Percentiles rank a stretch among this genome's conserved stretches.
These are phyloP conservation scores for Dendrolimus houi DNA, from an alignment of 2,888 invertebrate genomes.

Conservation along the genomic window DNA sequence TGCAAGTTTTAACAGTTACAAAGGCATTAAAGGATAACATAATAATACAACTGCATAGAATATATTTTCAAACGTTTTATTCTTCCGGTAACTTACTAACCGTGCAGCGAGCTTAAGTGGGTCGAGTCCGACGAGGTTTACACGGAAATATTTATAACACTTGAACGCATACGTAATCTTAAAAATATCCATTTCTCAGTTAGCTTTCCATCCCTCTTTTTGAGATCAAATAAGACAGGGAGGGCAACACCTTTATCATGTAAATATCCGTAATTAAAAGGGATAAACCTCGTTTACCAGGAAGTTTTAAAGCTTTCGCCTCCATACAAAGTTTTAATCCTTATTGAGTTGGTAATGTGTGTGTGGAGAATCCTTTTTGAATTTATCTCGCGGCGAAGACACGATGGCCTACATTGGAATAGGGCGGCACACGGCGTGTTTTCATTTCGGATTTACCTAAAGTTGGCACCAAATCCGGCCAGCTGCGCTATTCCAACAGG, in stretches of 20 bases:
- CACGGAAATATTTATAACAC: constrained; percentile 41
- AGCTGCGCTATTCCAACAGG: constrained; percentile 60
- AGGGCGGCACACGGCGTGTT: constrained; percentile 42
- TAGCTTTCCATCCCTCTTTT: constrained; percentile 20
- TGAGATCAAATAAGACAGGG: constrained; percentile 16
- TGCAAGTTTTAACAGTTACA: background rate
- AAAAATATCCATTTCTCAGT: constrained; percentile 10
- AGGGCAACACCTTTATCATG: constrained; percentile 30
- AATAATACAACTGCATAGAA: constrained; percentile 7
- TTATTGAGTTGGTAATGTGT: constrained; percentile 65
- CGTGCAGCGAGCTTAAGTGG: constrained; percentile 39
- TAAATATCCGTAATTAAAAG: constrained; percentile 54
- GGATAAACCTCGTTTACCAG: constrained; percentile 49
- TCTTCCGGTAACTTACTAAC: constrained; percentile 31
- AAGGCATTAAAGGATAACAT: background rate
- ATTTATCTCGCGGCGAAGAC: constrained; percentile 54
- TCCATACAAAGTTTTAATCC: constrained; percentile 64
- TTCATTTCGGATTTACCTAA: constrained; percentile 70
- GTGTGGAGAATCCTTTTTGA: constrained; percentile 56
- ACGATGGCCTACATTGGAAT: constrained; percentile 51
- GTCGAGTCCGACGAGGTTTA: constrained; percentile 35
- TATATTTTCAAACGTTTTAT: constrained; percentile 27
- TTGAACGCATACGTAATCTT: constrained; percentile 34
- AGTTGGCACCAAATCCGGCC: constrained; percentile 65
- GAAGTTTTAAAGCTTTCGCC: constrained; percentile 51